Conservation (phyloP, 1,140 invertebrate species). For the Panagrolaimus sp. region DNA sequence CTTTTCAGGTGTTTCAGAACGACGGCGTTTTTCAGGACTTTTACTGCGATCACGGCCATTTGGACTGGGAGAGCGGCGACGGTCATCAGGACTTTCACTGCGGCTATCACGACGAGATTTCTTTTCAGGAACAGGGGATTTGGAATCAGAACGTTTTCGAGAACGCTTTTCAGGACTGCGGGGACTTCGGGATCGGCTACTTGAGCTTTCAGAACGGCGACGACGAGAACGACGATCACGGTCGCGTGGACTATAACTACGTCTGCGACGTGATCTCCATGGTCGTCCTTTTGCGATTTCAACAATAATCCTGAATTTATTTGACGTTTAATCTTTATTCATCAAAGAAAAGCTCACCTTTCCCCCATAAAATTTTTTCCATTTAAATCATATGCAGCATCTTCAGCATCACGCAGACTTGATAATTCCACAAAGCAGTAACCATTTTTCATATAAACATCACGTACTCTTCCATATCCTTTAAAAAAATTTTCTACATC, state of each 20-base stretch:
- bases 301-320: conserved; percentile 22
- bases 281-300: conserved; percentile 32
- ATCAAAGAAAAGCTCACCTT: conserved; percentile 64
- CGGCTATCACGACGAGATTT: conserved; percentile 8
- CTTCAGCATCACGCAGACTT: conserved; percentile 91
- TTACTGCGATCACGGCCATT: neutral
- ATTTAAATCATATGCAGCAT: conserved; percentile 93
- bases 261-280: conserved; percentile 18
- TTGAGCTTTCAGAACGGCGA: conserved; percentile 4
- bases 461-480: conserved; percentile 86
- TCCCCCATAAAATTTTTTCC: conserved; percentile 88
- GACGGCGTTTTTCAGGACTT: no score
- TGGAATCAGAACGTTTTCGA: conserved; percentile 16
- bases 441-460: conserved; percentile 93
- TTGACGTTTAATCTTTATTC: neutral
- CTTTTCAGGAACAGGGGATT: conserved; percentile 13
- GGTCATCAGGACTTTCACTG: conserved; percentile 13
- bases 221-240: conserved; percentile 16
- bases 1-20: neutral
- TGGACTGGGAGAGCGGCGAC: conserved; percentile 11
- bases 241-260: conserved; percentile 18
- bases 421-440: conserved; percentile 99
- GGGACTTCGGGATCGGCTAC: no score
- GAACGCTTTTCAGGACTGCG: conserved; percentile 17
- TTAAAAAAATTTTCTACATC: conserved; percentile 95